Base-by-base conservation (phyloP, 2,888 invertebrate species). In the Deilephila elpenor region DNA sequence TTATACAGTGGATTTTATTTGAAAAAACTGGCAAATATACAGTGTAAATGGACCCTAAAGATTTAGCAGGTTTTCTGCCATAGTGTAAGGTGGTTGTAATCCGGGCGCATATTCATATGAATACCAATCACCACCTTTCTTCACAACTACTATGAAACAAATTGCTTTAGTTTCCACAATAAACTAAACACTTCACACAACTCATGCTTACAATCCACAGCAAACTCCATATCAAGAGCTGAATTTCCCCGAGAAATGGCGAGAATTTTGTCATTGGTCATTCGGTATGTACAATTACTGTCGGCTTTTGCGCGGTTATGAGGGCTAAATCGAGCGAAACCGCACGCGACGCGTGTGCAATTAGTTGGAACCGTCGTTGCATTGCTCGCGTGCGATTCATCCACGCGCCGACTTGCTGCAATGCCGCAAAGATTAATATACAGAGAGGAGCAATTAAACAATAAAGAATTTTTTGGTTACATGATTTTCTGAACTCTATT, bases 251-350 rank as follows among this genome's bases (percentile, higher is more conserved):
- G 44, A n/a, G 14, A 5, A 56, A 56, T 56, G 56, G n/a, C n/a
- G 56, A 56, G n/a, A 56, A 56, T 56, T 44, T 56, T n/a, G 56
- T n/a, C 56, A 56, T n/a, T n/a, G 44, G 14, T 11, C 64, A 67
- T 67, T 67, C 25, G 29, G 51, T 25, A 67, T 51, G 67, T 44
- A 67, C 44, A 67, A 67, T 67, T 67, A 67, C 20, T 17, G 37
- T n/a, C 44, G 25, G 51, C 17, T 25, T 51, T 51, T 67, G 67
- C 25, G 51, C 67, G 25, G 25, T 51, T 60, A 20, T 64, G 64
- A 64, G 62, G 14, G 67, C 51, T 67, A 67, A 51, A 25, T 67
- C 51, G 67, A 67, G 67, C 67, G 44, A 67, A 51, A 67, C 67
- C 67, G 67, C 67, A 62, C 7, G 62, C 62, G 56, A 56, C 56